Conservation (phyloP, 2,888 invertebrate species). For the Odontomyia ornata region DNA sequence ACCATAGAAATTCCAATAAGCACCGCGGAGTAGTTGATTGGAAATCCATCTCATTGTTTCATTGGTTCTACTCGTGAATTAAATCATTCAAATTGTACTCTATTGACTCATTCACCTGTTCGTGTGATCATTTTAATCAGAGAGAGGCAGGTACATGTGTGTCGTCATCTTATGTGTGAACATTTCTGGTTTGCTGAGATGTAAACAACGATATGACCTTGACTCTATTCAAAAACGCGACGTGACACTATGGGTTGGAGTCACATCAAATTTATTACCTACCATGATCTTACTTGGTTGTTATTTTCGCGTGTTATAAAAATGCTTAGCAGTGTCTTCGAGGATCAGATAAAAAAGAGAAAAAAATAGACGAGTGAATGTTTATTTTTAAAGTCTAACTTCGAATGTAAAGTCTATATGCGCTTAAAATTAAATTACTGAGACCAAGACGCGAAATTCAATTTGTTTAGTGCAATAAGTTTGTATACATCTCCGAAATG, state of each 20-base stretch:
- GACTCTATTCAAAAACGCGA: background rate
- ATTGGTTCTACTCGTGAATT: conserved; percentile 15
- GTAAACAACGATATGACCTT: conserved; percentile 8
- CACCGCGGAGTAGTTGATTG: background rate
- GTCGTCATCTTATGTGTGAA: conserved; percentile 7
- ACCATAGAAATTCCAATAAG: background rate
- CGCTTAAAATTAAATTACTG: no score
- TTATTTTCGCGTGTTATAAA: background rate
- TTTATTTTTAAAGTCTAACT: no score
- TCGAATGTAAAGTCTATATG: no score
- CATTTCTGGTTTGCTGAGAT: background rate
- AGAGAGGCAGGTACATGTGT: background rate
- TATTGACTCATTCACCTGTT: conserved; percentile 36
- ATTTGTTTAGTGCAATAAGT: no score
- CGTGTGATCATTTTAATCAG: background rate
- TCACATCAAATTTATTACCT: background rate
- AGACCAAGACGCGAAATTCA: no score
- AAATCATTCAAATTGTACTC: conserved; percentile 4
- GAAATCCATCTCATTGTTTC: conserved; percentile 4
- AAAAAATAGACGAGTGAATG: no score
- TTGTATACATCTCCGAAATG: no score
- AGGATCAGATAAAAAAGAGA: background rate
- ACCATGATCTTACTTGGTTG: background rate
- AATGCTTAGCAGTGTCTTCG: background rate
- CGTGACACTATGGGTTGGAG: background rate